A percentile compares a stretch with the other conserved stretches of the same genome.
Evolutionary conservation across 2,888 invertebrate species (phyloP).

Genomic region (Strigamia maritima): DNA sequence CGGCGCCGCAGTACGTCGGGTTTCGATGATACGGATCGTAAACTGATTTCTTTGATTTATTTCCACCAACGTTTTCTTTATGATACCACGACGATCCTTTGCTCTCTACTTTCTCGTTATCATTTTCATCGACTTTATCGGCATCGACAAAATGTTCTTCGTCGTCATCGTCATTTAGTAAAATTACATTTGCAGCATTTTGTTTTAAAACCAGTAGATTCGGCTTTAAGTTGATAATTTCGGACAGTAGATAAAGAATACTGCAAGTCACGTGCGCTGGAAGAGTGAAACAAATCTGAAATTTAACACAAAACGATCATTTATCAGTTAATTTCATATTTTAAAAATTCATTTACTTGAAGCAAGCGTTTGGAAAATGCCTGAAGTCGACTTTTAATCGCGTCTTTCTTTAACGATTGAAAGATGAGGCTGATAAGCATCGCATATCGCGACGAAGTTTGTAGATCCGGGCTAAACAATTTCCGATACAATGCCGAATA

Average conservation of each 20-base stretch:
- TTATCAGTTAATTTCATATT: slow-evolving; percentile 35
- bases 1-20: slow-evolving; percentile 78
- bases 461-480: slow-evolving; percentile 70
- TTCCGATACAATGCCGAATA: slow-evolving; percentile 87
- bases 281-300: slow-evolving; percentile 62
- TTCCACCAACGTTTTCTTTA: slow-evolving; percentile 46
- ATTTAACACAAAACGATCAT: slow-evolving; percentile 52
- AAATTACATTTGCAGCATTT: background rate
- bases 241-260: slow-evolving; percentile 70
- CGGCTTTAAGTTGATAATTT: background rate
- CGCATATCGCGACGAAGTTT: slow-evolving; percentile 61
- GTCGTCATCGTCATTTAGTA: slow-evolving; percentile 45
- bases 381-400: slow-evolving; percentile 65
- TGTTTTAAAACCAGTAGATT: background rate
- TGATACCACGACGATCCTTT: slow-evolving; percentile 51
- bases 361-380: slow-evolving; percentile 83
- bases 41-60: slow-evolving; percentile 35
- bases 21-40: slow-evolving; percentile 66
- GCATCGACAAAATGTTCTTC: slow-evolving; percentile 41
- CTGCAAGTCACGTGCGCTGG: slow-evolving; percentile 77
- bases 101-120: background rate
- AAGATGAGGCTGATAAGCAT: slow-evolving; percentile 82
- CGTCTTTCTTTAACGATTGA: slow-evolving; percentile 78
- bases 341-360: slow-evolving; percentile 55
- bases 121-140: slow-evolving; percentile 39